phyloP scores from a whole-genome alignment of 37 sponge, comb jelly and placozoan genomes.

The Ianthella basta region DNA sequence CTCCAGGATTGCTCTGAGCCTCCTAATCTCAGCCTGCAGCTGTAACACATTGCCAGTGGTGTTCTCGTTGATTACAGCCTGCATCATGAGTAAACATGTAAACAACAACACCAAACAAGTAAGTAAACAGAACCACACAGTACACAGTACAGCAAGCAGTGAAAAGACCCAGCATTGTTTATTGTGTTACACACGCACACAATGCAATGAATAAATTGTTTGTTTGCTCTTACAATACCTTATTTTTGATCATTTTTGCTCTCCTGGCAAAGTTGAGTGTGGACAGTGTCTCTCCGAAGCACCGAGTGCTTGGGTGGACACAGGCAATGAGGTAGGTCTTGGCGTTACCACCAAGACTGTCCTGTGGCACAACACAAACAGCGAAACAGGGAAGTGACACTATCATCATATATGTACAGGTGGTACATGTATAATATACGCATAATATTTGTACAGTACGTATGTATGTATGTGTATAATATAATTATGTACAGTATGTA shows the following conservation, averaged over 20 bases:
- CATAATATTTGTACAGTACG: neutral
- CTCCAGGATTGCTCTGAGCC: slow-evolving; percentile 50
- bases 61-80: slow-evolving; percentile 85
- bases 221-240: too few species aligned
- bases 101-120: neutral
- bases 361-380: slow-evolving; percentile 36
- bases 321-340: slow-evolving; percentile 87
- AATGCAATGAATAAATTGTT: too few species aligned
- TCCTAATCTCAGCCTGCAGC: slow-evolving; percentile 80
- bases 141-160: too few species aligned
- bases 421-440: neutral
- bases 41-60: slow-evolving; percentile 80
- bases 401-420: neutral
- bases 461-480: neutral
- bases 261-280: slow-evolving; percentile 85
- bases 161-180: too few species aligned
- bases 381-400: too few species aligned
- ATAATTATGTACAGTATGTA: neutral
- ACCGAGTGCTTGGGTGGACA: slow-evolving; percentile 81
- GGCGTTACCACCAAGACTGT: slow-evolving; percentile 89
- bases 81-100: neutral
- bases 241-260: slow-evolving; percentile 86
- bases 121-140: slow-evolving; percentile 12
- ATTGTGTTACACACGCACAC: too few species aligned
- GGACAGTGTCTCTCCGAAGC: slow-evolving; percentile 88